These are phyloP conservation scores for Microcebus murinus DNA, from an alignment of 2,113 vertebrate species.

Conservation along the genomic window DNA sequence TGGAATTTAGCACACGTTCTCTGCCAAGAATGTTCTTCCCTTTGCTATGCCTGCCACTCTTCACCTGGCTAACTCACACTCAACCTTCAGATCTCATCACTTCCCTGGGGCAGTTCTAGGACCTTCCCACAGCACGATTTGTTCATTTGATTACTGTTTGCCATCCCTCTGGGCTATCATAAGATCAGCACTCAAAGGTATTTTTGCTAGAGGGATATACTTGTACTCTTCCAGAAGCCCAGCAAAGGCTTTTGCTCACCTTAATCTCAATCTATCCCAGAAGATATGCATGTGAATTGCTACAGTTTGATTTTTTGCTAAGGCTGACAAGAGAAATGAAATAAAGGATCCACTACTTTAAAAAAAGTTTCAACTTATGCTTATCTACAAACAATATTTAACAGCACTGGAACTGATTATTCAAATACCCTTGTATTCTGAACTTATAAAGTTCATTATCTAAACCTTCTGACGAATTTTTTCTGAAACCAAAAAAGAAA, in stretches of 20 bases:
- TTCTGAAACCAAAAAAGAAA: not conserved
- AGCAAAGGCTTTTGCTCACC: not conserved
- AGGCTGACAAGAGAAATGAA: not conserved
- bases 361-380: not conserved
- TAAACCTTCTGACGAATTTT: conserved; percentile 14
- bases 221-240: not conserved
- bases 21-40: not conserved
- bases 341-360: not conserved
- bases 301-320: not conserved
- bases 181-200: not conserved
- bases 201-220: not conserved
- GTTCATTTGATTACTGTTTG: not conserved
- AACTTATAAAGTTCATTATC: not conserved
- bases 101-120: not conserved
- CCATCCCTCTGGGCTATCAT: not conserved
- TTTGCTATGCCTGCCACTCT: not conserved
- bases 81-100: not conserved
- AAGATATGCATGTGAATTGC: not conserved
- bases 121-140: not conserved
- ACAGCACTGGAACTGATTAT: not conserved
- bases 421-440: not conserved
- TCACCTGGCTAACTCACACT: not conserved
- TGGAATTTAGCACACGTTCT: not conserved
- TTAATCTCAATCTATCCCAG: not conserved
- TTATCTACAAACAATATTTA: not conserved